Evolutionary conservation across 2,888 invertebrate genomes (phyloP), one percentile per base, ranked within the genome.

Genomic region (Dicyrtoma fusca): DNA sequence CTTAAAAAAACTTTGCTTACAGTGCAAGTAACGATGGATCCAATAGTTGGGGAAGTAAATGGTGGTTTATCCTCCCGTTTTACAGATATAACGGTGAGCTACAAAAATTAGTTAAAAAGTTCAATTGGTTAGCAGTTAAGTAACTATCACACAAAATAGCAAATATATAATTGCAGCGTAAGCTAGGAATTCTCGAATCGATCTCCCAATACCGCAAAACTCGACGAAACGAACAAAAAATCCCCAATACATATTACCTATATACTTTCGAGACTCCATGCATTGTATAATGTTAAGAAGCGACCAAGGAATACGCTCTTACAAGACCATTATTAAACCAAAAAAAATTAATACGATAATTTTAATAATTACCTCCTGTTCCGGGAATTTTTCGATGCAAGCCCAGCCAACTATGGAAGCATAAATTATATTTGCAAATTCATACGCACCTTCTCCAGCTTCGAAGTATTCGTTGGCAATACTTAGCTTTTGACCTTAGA

Each of bases 391-490:
- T 69, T 76, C 75, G 13, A 77, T 65, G 2, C 69, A 21, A n/a
- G 77, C 53, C 65, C 65, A 71, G 17, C 79, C 79, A n/a, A 76
- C 25, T 1, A 77, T 68, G 3, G 77, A 68, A 0, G 79, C 74
- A 64, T 77, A 79, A 61, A 79, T 77, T 10, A 62, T 49, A 49
- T 76, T 75, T 11, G 76, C 79, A 68, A 77, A 79, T 65, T 79
- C 79, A 53, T 79, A 77, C 10, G 79, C 75, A 3, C 79, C 79
- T 70, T 79, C 76, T 5, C 79, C 79, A 66, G 79, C 77, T 57
- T 79, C 79, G 69, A 73, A 77, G 55, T 79, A 79, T 64, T 79
- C 79, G 55, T 78, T 79, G 1, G 79, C 76, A 11, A 75, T 42
- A n/a, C 76, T 73, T 1, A 79, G 62, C 44, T 71, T 73, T 59